Base-by-base conservation (phyloP, 2,888 invertebrate species). In the Andrena minutula region DNA sequence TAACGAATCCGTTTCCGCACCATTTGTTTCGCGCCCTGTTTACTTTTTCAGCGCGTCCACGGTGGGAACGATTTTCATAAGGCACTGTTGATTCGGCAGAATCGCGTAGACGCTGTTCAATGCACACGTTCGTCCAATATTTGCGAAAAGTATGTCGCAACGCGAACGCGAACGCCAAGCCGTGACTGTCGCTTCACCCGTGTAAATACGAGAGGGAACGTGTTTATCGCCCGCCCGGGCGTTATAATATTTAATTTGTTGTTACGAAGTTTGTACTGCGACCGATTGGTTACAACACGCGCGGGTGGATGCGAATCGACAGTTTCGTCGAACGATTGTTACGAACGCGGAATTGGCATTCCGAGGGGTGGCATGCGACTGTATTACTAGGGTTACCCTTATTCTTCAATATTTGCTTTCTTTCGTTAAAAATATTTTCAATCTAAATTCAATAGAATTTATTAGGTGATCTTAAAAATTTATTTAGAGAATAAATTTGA, bases 121-220 rank as follows among this genome's bases (percentile, higher is more conserved):
- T 84, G 87, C 87, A 86, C 92, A 93, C 92, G 92, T 93, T 92
- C 91, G 84, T 87, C 90, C 90, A 92, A 93, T 93, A 93, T 93
- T 93, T 92, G 90, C 89, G 87, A 87, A 90, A 92, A 92, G 89
- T 90, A 89, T 89, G 86, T 82, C 75, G 75, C 82, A 69, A 86
- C 49, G 82, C 70, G 86, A 58, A 41, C 76, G 47, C 49, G 70
- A 61, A 61, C 63, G 35, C 58, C 30, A 28, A n/a, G 16, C 28
- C 28, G 12, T 49, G 63, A 12, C 23, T 16, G 23, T 68, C 79
- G 65, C 28, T 49, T 41, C 64, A 60, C 20, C 58, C 61, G 66
- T 84, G 85, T 53, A 85, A 85, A 84, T 68, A 84, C 56, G 63
- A 72, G 63, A 26, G 51, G 0, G 68, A 68, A 82, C 78, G 75